Base-by-base conservation (phyloP, 2,888 invertebrate species). In the Xylota sylvarum region DNA sequence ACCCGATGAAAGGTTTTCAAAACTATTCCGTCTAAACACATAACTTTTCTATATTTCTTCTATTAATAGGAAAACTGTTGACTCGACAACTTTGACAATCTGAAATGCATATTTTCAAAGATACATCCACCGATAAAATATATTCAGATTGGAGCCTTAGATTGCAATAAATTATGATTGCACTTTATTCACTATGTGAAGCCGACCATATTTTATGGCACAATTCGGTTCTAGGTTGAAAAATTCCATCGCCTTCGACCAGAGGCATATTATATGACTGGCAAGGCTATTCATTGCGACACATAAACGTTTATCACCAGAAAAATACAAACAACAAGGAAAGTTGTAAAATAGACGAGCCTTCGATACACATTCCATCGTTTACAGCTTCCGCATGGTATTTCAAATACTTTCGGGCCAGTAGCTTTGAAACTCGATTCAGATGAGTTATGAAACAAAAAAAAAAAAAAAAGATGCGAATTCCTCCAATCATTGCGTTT, bases 261-360 rank as follows among this genome's bases (percentile, higher is more conserved):
- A 12, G 6, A 23, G 7, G 7, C 58, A 23, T 1, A 17, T 56
- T 9, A 10, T 37, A 35, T 19, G 23, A 23, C 12, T 7, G 12
- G 10, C 23, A 17, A 19, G 19, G 10, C n/a, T 27, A 12, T 27
- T 50, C 27, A 4, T 23, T 50, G 50, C 50, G 4, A 9, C n/a
- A 27, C 52, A 32, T 46, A 62, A 62, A 62, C 64, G 46, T 64
- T 64, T 62, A 62, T 62, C 43, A 43, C 37, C 27, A 55, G 14
- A 32, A 55, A 43, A 55, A 43, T 30, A 17, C 10, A 56, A 43
- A 43, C 56, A 70, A 30, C 40, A 43, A 48, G 30, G 9, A 65
- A 30, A 40, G 70, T 32, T 70, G 12, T 70, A 43, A 56, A 56
- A 43, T 56, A 56, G 56, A 70, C 56, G 30, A 70, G 32, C 56